These are phyloP conservation scores for Sardina pilchardus DNA, from an alignment of 2,113 vertebrate species.

Conservation along the genomic window DNA sequence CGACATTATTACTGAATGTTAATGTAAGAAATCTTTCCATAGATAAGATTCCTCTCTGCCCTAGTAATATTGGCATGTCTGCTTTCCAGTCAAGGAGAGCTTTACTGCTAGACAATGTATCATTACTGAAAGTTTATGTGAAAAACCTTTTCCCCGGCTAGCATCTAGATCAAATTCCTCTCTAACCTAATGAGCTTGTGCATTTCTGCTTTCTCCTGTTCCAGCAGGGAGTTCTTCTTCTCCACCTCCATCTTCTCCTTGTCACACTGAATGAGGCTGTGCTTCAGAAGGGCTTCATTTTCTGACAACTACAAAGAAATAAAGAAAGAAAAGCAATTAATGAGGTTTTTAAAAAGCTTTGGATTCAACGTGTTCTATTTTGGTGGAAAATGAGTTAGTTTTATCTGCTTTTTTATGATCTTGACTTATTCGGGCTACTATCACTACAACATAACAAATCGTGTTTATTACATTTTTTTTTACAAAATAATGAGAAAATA, in stretches of 20 bases:
- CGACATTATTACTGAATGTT: background rate
- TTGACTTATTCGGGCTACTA: background rate
- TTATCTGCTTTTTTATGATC: background rate
- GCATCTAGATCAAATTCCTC: background rate
- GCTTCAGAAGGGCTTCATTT: slow-evolving; percentile 69
- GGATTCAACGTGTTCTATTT: background rate
- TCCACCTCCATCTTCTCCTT: slow-evolving; percentile 71
- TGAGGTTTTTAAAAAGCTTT: background rate
- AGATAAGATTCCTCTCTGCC: too few species aligned
- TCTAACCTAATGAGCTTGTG: slow-evolving; percentile 73
- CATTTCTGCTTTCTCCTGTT: slow-evolving; percentile 65
- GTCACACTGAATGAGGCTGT: slow-evolving; percentile 69
- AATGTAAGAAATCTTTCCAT: background rate
- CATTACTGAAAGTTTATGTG: background rate
- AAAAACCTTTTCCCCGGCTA: background rate
- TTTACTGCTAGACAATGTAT: background rate
- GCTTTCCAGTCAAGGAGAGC: background rate
- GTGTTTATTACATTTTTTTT: background rate
- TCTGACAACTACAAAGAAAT: slow-evolving; percentile 70
- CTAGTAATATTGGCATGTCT: too few species aligned
- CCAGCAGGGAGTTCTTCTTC: slow-evolving; percentile 68
- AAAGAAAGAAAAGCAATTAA: background rate
- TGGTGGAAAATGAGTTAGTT: background rate
- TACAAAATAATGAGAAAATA: background rate
- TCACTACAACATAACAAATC: background rate